A percentile compares a stretch with the other conserved stretches of the same genome.
phyloP scores from a whole-genome alignment of 2,888 invertebrate species.

The Lithophane leautieri region DNA sequence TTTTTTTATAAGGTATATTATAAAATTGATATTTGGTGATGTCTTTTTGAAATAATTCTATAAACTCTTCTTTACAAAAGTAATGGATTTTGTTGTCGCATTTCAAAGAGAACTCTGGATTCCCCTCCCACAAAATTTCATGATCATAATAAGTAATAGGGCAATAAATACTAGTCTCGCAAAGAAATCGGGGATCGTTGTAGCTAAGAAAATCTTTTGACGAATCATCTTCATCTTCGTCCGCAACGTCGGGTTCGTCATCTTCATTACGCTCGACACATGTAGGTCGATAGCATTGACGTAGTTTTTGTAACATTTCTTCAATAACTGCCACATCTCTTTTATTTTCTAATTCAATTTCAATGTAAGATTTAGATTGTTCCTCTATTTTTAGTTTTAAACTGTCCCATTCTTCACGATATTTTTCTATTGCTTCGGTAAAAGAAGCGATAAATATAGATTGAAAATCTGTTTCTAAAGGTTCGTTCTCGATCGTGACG shows the following conservation, averaged over 20 bases:
- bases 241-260: conserved; percentile 70
- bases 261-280: conserved; percentile 73
- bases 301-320: conserved; percentile 80
- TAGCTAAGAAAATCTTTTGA: conserved; percentile 74
- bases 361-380: conserved; percentile 78
- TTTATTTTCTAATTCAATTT: conserved; percentile 86
- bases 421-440: conserved; percentile 78
- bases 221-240: conserved; percentile 74
- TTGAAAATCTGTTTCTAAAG: conserved; percentile 56
- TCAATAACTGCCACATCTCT: conserved; percentile 81
- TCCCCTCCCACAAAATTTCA: conserved; percentile 91
- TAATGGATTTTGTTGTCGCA: conserved; percentile 90
- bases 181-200: conserved; percentile 83
- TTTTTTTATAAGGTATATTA: conserved; percentile 80
- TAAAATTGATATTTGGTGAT: conserved; percentile 87
- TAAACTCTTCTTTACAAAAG: conserved; percentile 86
- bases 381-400: conserved; percentile 86
- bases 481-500: conserved; percentile 56
- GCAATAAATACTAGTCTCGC: conserved; percentile 91
- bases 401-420: conserved; percentile 81
- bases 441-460: conserved; percentile 67
- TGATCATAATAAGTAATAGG: conserved; percentile 90
- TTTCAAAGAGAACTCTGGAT: conserved; percentile 87
- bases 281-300: conserved; percentile 78
- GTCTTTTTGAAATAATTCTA: conserved; percentile 87